Evolutionary conservation across 2,888 invertebrate species (phyloP).

Genomic region (Microctonus aethiopoides): DNA sequence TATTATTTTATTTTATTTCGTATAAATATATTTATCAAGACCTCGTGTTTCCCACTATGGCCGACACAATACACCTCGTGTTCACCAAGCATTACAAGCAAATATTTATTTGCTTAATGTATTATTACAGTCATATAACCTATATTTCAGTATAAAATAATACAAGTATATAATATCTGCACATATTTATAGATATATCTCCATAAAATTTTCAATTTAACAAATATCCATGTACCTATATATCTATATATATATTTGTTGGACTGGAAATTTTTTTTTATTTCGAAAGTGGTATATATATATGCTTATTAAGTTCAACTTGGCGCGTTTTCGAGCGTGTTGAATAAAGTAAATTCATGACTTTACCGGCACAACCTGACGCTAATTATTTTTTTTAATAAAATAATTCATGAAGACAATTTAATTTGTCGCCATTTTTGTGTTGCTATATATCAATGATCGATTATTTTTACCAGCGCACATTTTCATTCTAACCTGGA

Average conservation of each 20-base stretch:
- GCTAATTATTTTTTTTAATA: background rate
- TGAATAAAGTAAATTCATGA: background rate
- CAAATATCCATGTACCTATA: background rate
- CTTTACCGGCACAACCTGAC: conserved; percentile 5
- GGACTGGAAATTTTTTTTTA: conserved; percentile 7
- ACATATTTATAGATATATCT: background rate
- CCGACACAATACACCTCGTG: conserved; percentile 45
- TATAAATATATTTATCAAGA: conserved; percentile 23
- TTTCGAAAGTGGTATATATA: background rate
- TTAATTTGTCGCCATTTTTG: background rate
- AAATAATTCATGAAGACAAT: background rate
- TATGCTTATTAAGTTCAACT: background rate
- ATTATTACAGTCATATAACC: too few species aligned
- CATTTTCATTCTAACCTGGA: background rate
- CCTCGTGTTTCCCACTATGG: conserved; percentile 53
- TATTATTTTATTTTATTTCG: conserved; percentile 25
- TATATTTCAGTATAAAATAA: conserved; percentile 37
- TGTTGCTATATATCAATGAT: background rate
- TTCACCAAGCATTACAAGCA: conserved; percentile 33
- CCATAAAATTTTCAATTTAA: background rate
- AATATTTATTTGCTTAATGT: too few species aligned
- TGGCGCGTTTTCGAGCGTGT: conserved; percentile 19
- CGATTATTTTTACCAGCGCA: background rate
- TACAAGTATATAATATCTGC: too few species aligned
- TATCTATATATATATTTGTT: background rate